These are phyloP conservation scores for Gerris buenoi DNA, from an alignment of 1,140 invertebrate species.

Conservation along the genomic window DNA sequence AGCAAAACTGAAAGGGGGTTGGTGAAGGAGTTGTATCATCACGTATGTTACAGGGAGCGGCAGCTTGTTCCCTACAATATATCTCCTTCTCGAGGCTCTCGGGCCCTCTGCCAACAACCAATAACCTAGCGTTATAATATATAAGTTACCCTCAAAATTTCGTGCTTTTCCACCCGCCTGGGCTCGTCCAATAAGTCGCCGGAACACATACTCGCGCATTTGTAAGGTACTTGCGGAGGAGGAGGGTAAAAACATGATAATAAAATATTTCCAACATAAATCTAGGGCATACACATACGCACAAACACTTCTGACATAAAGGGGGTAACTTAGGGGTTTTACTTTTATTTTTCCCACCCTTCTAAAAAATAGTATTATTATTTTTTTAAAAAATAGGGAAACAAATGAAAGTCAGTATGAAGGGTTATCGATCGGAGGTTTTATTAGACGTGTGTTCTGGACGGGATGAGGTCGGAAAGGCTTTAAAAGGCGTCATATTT, in stretches of 20 bases:
- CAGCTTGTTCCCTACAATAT: neutral
- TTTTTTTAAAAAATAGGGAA: too few species aligned
- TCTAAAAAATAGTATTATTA: too few species aligned
- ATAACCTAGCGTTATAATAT: too few species aligned
- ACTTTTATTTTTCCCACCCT: too few species aligned
- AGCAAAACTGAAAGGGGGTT: neutral
- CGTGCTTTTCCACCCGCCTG: neutral
- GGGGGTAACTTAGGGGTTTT: too few species aligned
- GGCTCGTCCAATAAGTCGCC: neutral
- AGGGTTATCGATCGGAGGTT: too few species aligned
- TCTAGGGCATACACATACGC: too few species aligned
- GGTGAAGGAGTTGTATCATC: neutral
- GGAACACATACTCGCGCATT: neutral
- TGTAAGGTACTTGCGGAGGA: neutral
- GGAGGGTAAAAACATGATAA: neutral
- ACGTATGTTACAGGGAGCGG: neutral
- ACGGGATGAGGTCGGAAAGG: too few species aligned
- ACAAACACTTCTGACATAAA: neutral
- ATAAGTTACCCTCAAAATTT: neutral
- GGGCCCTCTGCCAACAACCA: neutral
- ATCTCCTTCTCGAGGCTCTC: too few species aligned
- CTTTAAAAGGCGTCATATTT: too few species aligned
- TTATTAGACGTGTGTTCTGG: too few species aligned
- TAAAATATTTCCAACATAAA: neutral
- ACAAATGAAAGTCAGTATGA: too few species aligned